These are phyloP conservation scores for Thera britannica DNA, from an alignment of 2,888 invertebrate species.

Conservation along the genomic window DNA sequence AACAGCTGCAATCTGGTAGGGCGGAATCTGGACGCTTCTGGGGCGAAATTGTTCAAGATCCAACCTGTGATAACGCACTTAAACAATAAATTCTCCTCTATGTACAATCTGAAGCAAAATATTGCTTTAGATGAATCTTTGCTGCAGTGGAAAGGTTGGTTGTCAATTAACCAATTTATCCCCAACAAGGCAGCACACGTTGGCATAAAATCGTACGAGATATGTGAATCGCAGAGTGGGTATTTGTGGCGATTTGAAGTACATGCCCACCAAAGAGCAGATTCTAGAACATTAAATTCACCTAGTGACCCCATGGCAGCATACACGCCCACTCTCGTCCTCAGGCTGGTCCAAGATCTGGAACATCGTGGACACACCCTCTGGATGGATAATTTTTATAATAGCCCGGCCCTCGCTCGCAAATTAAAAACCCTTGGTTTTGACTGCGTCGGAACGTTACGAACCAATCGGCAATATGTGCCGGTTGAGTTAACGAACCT, in stretches of 20 bases:
- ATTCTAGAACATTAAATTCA: not conserved
- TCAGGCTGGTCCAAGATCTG: too few relatives aligned
- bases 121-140: constrained; percentile 22
- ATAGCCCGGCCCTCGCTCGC: too few relatives aligned
- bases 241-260: constrained; percentile 23
- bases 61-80: not conserved
- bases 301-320: constrained; percentile 1
- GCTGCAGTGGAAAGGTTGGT: constrained; percentile 23
- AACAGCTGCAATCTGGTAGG: not conserved
- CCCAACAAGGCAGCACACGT: constrained; percentile 24
- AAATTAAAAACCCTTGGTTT: too few relatives aligned
- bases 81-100: not conserved
- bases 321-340: not conserved
- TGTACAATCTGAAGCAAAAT: constrained; percentile 1
- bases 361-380: too few relatives aligned
- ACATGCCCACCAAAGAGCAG: constrained; percentile 6
- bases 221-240: constrained; percentile 18
- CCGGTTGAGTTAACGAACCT: too few relatives aligned
- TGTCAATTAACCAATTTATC: constrained; percentile 25
- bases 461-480: too few relatives aligned
- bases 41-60: constrained; percentile 9
- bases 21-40: not conserved
- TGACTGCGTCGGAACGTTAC: too few relatives aligned
- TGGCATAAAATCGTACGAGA: constrained; percentile 8
- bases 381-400: too few relatives aligned